Base-by-base conservation (phyloP, 2,888 invertebrate species). In the Sinopyrophorus schimmeli region DNA sequence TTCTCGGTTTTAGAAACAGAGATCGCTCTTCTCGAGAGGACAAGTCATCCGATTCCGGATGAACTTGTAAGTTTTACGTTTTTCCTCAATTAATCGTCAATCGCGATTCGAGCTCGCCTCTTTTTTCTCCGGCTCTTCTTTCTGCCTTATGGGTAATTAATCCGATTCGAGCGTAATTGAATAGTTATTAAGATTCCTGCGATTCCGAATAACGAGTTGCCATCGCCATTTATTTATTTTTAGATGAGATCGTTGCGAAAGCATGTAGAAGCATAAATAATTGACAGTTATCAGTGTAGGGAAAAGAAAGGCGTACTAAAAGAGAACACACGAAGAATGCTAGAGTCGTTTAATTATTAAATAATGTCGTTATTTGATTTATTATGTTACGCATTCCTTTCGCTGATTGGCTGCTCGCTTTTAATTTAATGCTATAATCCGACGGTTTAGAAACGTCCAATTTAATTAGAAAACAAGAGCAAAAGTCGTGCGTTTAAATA, bases 1-100 rank as follows among this genome's bases (percentile, higher is more conserved):
- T 26, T 48, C 14, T 15, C n/a, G 18, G 27, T 35, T 47, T 39
- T 27, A 27, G 15, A 21, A 34, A 47, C 23, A 41, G 41, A 40
- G 7, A 31, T 21, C 21, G n/a, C 7, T 21, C 21, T 21, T 21
- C 11, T 12, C 2, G 12, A 27, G 14, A 27, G 11, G 27, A 30
- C 30, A n/a, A n/a, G n/a, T n/a, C n/a, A 16, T 10, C n/a, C 30
- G 30, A 9, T 16, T 30, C 12, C 5, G 14, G 7, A 4, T 30
- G 9, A n/a, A 30, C n/a, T n/a, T n/a, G n/a, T n/a, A n/a, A n/a
- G n/a, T n/a, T n/a, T n/a, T n/a, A n/a, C n/a, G n/a, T n/a, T n/a
- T n/a, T n/a, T n/a, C n/a, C n/a, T n/a, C n/a, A n/a, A n/a, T n/a
- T n/a, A n/a, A n/a, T n/a, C n/a, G n/a, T n/a, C n/a, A n/a, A n/a